These are phyloP conservation scores for Hirtodrosophila duncani DNA, from an alignment of 2,888 invertebrate genomes.

Conservation along the genomic window DNA sequence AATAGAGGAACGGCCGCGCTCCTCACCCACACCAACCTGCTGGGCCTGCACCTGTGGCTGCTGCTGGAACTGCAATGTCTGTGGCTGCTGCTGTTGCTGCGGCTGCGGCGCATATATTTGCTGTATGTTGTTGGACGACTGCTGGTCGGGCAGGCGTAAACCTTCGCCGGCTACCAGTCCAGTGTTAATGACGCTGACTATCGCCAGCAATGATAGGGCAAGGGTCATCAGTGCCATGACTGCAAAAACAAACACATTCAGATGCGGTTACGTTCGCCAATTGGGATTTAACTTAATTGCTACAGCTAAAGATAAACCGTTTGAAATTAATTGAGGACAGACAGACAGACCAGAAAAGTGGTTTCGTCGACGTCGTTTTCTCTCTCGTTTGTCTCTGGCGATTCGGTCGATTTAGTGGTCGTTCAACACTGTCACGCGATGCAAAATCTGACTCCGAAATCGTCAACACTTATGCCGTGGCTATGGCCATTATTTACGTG, in stretches of 20 bases:
- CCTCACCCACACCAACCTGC: conserved; percentile 63
- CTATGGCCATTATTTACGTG: conserved; percentile 35
- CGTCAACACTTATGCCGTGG: conserved; percentile 37
- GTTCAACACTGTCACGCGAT: conserved; percentile 24
- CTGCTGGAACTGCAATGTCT: conserved; percentile 46
- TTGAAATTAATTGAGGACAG: background rate
- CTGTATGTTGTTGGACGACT: conserved; percentile 61
- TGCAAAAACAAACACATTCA: conserved; percentile 38
- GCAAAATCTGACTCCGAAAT: conserved; percentile 6
- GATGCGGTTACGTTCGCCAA: conserved; percentile 51
- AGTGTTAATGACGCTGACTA: conserved; percentile 80
- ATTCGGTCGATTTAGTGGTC: conserved; percentile 32
- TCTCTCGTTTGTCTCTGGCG: conserved; percentile 23
- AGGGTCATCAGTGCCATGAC: conserved; percentile 52
- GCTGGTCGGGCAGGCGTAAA: conserved; percentile 80
- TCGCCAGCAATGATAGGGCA: conserved; percentile 79
- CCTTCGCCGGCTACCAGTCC: conserved; percentile 80
- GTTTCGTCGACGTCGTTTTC: conserved; percentile 42
- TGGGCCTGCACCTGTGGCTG: conserved; percentile 51
- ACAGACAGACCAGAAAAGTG: background rate
- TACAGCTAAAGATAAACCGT: too few species aligned
- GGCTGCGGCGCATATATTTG: conserved; percentile 56
- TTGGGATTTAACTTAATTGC: conserved; percentile 13
- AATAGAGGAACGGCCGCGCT: conserved; percentile 82
- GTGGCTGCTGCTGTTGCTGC: conserved; percentile 43